These are phyloP conservation scores for Aplysia californica DNA, from an alignment of 1,140 invertebrate genomes.

Conservation along the genomic window DNA sequence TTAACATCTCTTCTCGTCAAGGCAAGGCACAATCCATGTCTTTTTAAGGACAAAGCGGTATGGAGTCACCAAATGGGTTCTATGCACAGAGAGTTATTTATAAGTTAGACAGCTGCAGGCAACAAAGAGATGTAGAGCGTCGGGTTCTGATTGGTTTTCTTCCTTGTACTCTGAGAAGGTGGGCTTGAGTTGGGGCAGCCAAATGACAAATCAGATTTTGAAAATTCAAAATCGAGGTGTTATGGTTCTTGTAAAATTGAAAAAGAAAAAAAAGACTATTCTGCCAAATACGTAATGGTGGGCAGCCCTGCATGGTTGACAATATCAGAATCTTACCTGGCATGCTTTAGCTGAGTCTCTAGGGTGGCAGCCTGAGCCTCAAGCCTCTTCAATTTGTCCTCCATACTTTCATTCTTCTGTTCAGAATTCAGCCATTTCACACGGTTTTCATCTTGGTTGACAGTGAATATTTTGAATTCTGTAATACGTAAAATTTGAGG, in stretches of 20 bases:
- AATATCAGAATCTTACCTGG: constrained; percentile 43
- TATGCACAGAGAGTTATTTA: too few species aligned
- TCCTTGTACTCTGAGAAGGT: too few species aligned
- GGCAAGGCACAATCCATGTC: too few species aligned
- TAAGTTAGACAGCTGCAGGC: too few species aligned
- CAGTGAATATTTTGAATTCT: constrained; percentile 78
- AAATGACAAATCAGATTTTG: background rate
- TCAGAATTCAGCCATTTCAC: constrained; percentile 77
- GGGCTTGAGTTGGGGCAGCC: too few species aligned
- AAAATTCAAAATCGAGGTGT: background rate
- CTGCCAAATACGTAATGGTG: background rate
- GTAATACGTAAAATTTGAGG: background rate
- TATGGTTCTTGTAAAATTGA: background rate
- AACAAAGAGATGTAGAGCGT: too few species aligned
- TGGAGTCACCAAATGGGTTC: too few species aligned
- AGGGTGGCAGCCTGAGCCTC: constrained; percentile 76
- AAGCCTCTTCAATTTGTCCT: constrained; percentile 75
- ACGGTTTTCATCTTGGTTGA: constrained; percentile 78
- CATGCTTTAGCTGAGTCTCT: constrained; percentile 80
- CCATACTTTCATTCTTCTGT: constrained; percentile 76
- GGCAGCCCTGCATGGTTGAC: too few species aligned
- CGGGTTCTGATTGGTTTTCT: too few species aligned
- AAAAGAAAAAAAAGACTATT: background rate
- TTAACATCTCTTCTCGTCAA: too few species aligned
- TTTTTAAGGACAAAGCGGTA: too few species aligned